A percentile compares a stretch with the other conserved stretches of the same genome.
These are phyloP conservation scores for Tetramorium bicarinatum DNA, from an alignment of 2,888 invertebrate species.

Conservation along the genomic window DNA sequence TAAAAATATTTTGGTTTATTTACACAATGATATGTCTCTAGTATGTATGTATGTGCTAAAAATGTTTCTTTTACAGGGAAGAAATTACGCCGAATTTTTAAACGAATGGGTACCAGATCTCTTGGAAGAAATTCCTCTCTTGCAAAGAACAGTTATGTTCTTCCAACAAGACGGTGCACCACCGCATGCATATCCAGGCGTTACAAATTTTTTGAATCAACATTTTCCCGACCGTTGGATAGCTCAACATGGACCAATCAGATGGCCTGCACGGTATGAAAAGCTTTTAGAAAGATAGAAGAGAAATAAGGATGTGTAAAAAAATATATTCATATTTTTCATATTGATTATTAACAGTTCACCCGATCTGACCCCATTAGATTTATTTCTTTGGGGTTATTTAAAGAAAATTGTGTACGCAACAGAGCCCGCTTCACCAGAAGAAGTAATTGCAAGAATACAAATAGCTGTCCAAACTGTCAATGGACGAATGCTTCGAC, in stretches of 20 bases:
- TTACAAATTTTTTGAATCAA: constrained; percentile 1
- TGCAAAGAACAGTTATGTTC: background rate
- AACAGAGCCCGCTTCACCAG: constrained; percentile 4
- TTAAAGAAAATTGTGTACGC: constrained; percentile 6
- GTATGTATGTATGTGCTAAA: no score
- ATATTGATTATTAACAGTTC: constrained; percentile 16
- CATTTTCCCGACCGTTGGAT: background rate
- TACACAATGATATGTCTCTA: no score
- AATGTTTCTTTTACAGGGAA: background rate
- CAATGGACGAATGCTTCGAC: constrained; percentile 8
- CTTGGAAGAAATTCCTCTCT: constrained; percentile 6
- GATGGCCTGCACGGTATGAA: background rate
- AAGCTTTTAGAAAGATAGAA: background rate
- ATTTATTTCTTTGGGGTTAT: constrained; percentile 17
- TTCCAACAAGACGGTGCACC: background rate
- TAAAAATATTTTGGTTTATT: no score
- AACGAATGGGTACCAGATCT: background rate
- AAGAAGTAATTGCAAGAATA: background rate
- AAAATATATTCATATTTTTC: background rate
- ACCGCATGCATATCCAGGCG: background rate
- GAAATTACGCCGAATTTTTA: background rate
- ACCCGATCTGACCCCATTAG: background rate
- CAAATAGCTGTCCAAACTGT: background rate
- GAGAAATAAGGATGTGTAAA: background rate
- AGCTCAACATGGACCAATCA: background rate